These are phyloP conservation scores for Ispidina lecontei DNA, from an alignment of 2,797 vertebrate genomes.

Conservation along the genomic window DNA sequence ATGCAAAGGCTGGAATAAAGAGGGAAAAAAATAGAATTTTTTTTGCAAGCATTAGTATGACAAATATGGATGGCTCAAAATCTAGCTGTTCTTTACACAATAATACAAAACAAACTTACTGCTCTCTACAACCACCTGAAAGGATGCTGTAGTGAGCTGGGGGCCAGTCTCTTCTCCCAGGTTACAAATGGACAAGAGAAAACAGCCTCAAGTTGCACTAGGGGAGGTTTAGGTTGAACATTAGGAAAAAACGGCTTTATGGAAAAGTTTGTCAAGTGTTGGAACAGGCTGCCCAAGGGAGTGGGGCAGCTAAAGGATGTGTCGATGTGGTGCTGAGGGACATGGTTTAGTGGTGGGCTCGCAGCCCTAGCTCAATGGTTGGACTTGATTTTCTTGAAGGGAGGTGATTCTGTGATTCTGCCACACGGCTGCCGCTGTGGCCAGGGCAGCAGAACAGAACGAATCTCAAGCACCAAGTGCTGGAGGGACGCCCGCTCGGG, in stretches of 20 bases:
- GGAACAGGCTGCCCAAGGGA: not conserved
- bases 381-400: accelerated
- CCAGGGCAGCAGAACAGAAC: too few relatives aligned
- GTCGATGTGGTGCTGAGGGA: accelerated
- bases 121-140: accelerated
- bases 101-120: accelerated
- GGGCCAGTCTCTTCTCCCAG: accelerated
- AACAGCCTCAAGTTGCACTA: accelerated
- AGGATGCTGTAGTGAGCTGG: accelerated
- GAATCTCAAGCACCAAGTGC: accelerated
- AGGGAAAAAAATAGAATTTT: not conserved
- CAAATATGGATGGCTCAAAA: not conserved
- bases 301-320: too few relatives aligned
- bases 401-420: accelerated
- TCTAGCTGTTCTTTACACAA: not conserved
- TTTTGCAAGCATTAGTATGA: not conserved
- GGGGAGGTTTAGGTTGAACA: not conserved
- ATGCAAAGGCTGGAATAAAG: not conserved
- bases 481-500: accelerated
- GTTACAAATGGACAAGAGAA: not conserved
- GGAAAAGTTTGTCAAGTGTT: accelerated
- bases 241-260: not conserved
- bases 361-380: accelerated
- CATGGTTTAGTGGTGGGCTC: accelerated
- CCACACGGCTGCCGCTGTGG: not conserved